phyloP scores from a whole-genome alignment of 2,113 vertebrate species.

The Pycnonotus jocosus region DNA sequence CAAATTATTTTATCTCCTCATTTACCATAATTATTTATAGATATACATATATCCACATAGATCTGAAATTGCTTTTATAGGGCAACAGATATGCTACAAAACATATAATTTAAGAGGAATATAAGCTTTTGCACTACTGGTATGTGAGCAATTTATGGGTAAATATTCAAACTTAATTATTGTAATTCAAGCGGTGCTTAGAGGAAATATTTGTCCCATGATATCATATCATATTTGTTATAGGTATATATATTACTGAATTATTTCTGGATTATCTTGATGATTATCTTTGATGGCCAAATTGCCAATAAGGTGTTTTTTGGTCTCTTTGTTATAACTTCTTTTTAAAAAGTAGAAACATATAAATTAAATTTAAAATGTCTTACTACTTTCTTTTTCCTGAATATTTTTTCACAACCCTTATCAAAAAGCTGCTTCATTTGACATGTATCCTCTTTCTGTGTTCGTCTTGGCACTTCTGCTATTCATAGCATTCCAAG shows the following conservation, averaged over 20 bases:
- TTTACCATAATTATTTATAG: not conserved
- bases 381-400: not conserved
- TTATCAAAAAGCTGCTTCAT: not conserved
- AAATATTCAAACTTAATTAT: conserved; percentile 7
- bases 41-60: not conserved
- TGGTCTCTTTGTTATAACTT: not conserved
- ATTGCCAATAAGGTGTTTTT: not conserved
- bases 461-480: not conserved
- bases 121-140: not conserved
- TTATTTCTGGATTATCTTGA: not conserved
- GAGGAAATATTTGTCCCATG: not conserved
- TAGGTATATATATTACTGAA: not conserved
- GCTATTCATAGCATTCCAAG: not conserved
- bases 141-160: not conserved
- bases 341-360: not conserved
- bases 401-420: not conserved
- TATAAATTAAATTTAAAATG: not conserved
- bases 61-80: not conserved
- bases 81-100: not conserved
- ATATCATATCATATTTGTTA: not conserved
- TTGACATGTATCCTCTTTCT: not conserved
- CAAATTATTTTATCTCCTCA: not conserved
- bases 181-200: not conserved
- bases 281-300: not conserved
- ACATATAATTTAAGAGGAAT: not conserved